phyloP scores from a whole-genome alignment of 2,113 vertebrate species.

The Takifugu bimaculatus region DNA sequence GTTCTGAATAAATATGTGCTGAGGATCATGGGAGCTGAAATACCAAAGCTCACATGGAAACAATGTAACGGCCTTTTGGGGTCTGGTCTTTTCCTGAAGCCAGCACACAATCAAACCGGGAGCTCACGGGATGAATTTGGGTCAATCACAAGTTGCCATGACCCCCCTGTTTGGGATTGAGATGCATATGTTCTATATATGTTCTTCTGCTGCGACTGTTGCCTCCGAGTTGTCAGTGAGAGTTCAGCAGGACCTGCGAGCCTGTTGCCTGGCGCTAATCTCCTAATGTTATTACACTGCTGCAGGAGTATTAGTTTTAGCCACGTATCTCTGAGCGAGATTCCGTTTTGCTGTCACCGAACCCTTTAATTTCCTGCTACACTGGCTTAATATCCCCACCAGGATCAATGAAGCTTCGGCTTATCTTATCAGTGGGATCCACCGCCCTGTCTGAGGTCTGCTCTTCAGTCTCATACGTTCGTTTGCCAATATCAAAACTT shows the following conservation, averaged over 20 bases:
- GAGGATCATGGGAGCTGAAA: conserved; percentile 17
- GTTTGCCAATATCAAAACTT: too few relatives aligned
- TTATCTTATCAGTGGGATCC: conserved; percentile 52
- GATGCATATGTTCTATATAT: too few relatives aligned
- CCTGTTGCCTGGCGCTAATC: conserved; percentile 14
- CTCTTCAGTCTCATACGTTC: conserved; percentile 22
- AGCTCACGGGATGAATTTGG: too few relatives aligned
- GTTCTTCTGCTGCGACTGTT: too few relatives aligned
- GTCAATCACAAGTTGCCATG: too few relatives aligned
- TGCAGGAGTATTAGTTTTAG: background rate
- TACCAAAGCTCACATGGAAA: conserved; percentile 4
- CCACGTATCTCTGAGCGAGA: conserved; percentile 1
- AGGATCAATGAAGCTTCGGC: conserved; percentile 47
- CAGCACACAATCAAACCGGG: too few relatives aligned
- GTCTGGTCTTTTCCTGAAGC: too few relatives aligned
- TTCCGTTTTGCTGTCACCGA: conserved; percentile 17
- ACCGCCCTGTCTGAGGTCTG: conserved; percentile 34
- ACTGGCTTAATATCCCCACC: conserved; percentile 44
- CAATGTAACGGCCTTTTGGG: conserved; percentile 24
- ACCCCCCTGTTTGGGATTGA: too few relatives aligned
- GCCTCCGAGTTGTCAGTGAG: conserved; percentile 1
- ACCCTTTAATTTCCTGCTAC: conserved; percentile 59
- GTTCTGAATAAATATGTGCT: conserved; percentile 2
- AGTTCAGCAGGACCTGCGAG: conserved; percentile 4
- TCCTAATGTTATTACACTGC: conserved; percentile 16